Evolutionary conservation across 2,888 invertebrate species (phyloP), one percentile per base, ranked within the genome.

Genomic region (Dryadula phaetusa): DNA sequence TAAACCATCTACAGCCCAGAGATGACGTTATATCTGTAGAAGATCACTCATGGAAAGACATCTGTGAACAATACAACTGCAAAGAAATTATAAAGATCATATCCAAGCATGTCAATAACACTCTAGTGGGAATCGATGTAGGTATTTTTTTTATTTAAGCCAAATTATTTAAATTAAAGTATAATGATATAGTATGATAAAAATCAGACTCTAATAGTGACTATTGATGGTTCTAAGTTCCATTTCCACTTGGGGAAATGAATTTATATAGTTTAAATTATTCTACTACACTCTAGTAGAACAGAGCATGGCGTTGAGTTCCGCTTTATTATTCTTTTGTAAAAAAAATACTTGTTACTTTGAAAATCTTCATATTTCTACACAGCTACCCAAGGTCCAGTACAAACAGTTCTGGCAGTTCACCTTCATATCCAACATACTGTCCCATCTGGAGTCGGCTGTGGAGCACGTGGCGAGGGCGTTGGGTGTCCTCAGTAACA

Each of bases 321-420:
- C n/a, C n/a, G n/a, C n/a, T n/a, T n/a, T n/a, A n/a, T n/a, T n/a
- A n/a, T n/a, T n/a, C n/a, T n/a, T n/a, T n/a, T n/a, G n/a, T n/a
- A n/a, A n/a, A n/a, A n/a, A n/a, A n/a, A n/a, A n/a, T n/a, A n/a
- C n/a, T n/a, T n/a, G n/a, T n/a, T n/a, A n/a, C n/a, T n/a, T n/a
- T n/a, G n/a, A n/a, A n/a, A n/a, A n/a, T n/a, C n/a, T n/a, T n/a
- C 25, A 40, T 20, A n/a, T 28, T 49, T 14, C 10, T 58, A 40
- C 60, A 6, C 42, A 65, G 93, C 77, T 93, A 0, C 77, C 81
- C 22, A 75, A 77, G 7, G 87, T 92, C 66, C 90, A 94, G 73
- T 67, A 67, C 0, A 77, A 88, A n/a, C 86, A 92, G 22, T 90
- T 90, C 77, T 93, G 92, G 93, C 83, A 84, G 53, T 86, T 94